These are phyloP conservation scores for Micrasema longulum DNA, from an alignment of 1,140 invertebrate species.

Conservation along the genomic window DNA sequence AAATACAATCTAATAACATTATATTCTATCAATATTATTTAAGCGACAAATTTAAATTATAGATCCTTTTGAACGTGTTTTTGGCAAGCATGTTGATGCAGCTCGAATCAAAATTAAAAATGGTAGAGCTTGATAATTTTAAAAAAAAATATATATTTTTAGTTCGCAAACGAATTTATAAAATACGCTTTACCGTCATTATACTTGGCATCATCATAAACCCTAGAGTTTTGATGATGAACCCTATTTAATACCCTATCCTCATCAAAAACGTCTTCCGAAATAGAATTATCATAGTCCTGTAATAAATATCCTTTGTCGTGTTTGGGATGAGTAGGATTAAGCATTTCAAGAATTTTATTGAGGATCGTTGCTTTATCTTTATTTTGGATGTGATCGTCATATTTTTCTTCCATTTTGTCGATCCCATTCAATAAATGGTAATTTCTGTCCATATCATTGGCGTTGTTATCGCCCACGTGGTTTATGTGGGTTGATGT, in stretches of 20 bases:
- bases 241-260: constrained; percentile 41
- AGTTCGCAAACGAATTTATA: too few relatives aligned
- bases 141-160: too few relatives aligned
- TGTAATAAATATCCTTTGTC: neutral
- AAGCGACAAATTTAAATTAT: too few relatives aligned
- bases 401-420: neutral
- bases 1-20: too few relatives aligned
- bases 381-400: constrained; percentile 7
- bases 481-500: neutral
- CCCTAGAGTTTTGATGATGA: constrained; percentile 45
- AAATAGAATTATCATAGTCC: neutral
- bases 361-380: constrained; percentile 1
- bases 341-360: neutral
- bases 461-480: neutral
- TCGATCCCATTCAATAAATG: neutral
- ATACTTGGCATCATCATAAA: constrained; percentile 1
- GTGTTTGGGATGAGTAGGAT: neutral
- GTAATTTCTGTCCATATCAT: neutral
- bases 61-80: too few relatives aligned
- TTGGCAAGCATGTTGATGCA: too few relatives aligned
- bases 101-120: too few relatives aligned
- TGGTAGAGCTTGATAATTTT: too few relatives aligned
- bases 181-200: too few relatives aligned
- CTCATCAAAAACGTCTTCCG: constrained; percentile 27
- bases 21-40: too few relatives aligned